Evolutionary conservation across 1,140 invertebrate genomes (phyloP).

Genomic region (Papilio dardanus): DNA sequence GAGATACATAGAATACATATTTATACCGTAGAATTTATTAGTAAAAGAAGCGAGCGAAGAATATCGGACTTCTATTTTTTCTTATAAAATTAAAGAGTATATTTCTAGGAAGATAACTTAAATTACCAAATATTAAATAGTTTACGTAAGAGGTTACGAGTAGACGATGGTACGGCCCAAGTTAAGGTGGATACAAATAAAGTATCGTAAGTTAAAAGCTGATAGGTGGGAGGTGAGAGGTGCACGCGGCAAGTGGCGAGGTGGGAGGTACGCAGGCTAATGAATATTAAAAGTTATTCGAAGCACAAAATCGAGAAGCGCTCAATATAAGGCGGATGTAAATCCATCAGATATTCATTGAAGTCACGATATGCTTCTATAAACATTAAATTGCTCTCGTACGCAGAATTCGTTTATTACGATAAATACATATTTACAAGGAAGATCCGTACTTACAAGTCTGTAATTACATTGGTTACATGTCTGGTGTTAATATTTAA

Average conservation of each 20-base stretch:
- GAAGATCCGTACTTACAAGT: too few relatives aligned
- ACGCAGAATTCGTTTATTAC: neutral
- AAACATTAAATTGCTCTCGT: neutral
- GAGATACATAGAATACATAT: neutral
- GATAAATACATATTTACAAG: too few relatives aligned
- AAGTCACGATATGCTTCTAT: neutral
- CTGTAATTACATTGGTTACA: too few relatives aligned
- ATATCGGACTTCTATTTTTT: too few relatives aligned
- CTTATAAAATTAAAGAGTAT: too few relatives aligned
- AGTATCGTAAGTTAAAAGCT: neutral
- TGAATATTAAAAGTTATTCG: conserved; percentile 20
- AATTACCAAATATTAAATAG: neutral
- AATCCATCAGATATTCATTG: conserved; percentile 8
- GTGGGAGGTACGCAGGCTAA: neutral
- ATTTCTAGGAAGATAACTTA: too few relatives aligned
- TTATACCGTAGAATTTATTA: too few relatives aligned
- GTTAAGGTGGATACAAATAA: neutral
- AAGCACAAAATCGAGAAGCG: conserved; percentile 3
- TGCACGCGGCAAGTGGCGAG: neutral
- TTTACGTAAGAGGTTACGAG: too few relatives aligned
- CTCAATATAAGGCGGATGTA: neutral
- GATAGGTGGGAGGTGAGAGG: neutral
- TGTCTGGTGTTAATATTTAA: too few relatives aligned
- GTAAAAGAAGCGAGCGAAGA: too few relatives aligned
- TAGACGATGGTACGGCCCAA: neutral